Evolutionary conservation across 2,113 vertebrate species (phyloP).

Genomic region (Illadopsis cleaveri): DNA sequence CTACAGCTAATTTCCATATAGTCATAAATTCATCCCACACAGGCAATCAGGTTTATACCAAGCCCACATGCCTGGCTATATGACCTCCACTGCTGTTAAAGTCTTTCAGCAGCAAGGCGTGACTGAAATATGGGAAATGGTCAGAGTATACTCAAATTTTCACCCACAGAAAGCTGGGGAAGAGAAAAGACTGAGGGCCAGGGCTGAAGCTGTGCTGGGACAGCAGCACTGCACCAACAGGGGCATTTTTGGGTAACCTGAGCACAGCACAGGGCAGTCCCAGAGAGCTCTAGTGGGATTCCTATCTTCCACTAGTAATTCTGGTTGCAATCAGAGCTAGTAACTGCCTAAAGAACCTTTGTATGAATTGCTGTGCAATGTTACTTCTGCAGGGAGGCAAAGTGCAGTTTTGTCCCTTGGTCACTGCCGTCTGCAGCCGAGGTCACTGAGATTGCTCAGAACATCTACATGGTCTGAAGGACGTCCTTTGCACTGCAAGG

Average conservation of each 20-base stretch:
- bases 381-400: neutral
- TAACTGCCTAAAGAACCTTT: neutral
- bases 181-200: neutral
- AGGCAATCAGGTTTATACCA: neutral
- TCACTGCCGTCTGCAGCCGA: neutral
- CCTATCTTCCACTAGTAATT: neutral
- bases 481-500: neutral
- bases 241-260: neutral
- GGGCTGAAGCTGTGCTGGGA: neutral
- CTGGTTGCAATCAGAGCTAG: neutral
- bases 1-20: neutral
- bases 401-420: neutral
- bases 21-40: neutral
- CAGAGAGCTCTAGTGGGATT: neutral
- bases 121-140: neutral
- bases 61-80: neutral
- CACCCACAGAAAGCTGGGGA: neutral
- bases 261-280: neutral
- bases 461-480: neutral
- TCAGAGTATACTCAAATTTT: neutral
- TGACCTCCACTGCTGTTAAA: neutral
- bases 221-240: neutral
- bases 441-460: neutral
- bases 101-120: neutral
- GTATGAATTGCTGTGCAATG: neutral